Evolutionary conservation across 2,888 invertebrate genomes (phyloP).

Genomic region (Tipula unca): DNA sequence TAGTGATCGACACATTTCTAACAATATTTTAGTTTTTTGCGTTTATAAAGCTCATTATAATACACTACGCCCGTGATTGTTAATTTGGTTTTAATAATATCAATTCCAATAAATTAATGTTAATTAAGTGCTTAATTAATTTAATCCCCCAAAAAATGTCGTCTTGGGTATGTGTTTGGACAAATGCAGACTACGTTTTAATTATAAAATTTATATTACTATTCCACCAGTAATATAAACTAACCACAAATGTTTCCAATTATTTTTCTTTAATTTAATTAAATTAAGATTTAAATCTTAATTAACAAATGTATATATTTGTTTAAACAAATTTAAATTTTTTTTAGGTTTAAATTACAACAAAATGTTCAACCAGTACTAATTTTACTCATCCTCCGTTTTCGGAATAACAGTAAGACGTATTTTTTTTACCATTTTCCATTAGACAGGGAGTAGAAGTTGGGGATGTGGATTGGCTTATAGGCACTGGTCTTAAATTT

Average conservation of each 20-base stretch:
- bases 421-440: neutral
- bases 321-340: neutral
- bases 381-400: slow-evolving; percentile 16
- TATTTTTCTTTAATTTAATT: neutral
- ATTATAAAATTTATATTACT: neutral
- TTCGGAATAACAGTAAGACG: neutral
- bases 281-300: neutral
- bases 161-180: neutral
- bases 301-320: neutral
- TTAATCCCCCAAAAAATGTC: neutral
- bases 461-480: neutral
- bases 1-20: neutral
- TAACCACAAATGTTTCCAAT: neutral
- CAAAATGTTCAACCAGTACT: neutral
- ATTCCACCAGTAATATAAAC: neutral
- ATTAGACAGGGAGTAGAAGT: neutral
- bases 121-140: neutral
- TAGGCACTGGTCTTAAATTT: neutral
- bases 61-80: neutral
- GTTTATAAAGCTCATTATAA: neutral
- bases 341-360: neutral
- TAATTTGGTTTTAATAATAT: neutral
- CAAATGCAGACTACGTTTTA: neutral
- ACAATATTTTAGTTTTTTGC: neutral
- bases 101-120: neutral